phyloP scores from a whole-genome alignment of 2,888 invertebrate genomes.

The Empis livida region DNA sequence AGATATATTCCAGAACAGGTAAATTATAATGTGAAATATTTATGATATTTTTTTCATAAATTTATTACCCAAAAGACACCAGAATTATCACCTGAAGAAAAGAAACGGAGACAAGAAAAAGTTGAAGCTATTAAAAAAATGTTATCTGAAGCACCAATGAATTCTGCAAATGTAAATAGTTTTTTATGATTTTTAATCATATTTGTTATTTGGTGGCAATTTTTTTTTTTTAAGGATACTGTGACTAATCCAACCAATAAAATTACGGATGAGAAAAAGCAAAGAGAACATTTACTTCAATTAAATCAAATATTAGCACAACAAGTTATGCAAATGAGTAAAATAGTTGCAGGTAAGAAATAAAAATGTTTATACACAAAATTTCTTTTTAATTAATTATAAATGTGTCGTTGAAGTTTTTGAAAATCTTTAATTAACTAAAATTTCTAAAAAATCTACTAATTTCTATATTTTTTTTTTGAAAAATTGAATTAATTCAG shows the following conservation, averaged over 20 bases:
- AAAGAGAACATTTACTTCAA: conserved; percentile 77
- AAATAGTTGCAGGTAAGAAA: conserved; percentile 82
- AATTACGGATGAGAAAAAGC: conserved; percentile 71
- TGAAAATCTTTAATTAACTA: not conserved
- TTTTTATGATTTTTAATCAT: too few relatives aligned
- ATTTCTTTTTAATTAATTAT: too few relatives aligned
- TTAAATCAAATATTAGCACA: conserved; percentile 85
- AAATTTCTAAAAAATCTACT: not conserved
- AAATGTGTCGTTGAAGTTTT: not conserved
- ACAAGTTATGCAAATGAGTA: conserved; percentile 90
- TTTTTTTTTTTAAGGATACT: conserved; percentile 13
- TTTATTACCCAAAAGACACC: conserved; percentile 45
- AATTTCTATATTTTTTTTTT: not conserved
- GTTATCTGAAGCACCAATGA: conserved; percentile 55
- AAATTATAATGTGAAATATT: conserved; percentile 8
- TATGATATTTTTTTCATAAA: not conserved
- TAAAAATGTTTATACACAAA: not conserved
- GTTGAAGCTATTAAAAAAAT: conserved; percentile 86
- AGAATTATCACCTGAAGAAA: conserved; percentile 73
- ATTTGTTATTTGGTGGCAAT: too few relatives aligned
- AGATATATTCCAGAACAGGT: conserved; percentile 84
- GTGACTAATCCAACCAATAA: conserved; percentile 50
- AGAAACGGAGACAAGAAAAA: conserved; percentile 69
- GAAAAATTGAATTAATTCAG: conserved; percentile 1
- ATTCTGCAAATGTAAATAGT: conserved; percentile 21